Percentiles rank a stretch among this genome's conserved stretches.
These are phyloP conservation scores for Synergus gifuensis DNA, from an alignment of 2,888 invertebrate genomes.

Conservation along the genomic window DNA sequence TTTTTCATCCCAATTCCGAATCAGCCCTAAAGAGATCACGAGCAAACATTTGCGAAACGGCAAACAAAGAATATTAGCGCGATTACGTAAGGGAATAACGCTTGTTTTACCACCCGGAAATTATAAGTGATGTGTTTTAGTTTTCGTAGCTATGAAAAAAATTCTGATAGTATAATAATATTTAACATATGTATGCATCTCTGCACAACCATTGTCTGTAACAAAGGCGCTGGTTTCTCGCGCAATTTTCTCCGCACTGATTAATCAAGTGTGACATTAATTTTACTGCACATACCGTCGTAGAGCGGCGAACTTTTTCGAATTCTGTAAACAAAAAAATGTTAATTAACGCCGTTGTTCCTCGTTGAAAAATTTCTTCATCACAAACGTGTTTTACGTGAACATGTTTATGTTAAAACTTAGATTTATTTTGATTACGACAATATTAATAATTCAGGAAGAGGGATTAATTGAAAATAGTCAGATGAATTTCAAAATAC, in stretches of 20 bases:
- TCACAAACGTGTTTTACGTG: too few species aligned
- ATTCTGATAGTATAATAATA: too few species aligned
- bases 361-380: too few species aligned
- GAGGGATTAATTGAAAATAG: background rate
- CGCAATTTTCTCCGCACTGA: background rate
- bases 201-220: too few species aligned
- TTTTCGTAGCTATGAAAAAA: too few species aligned
- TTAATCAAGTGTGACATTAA: slow-evolving; percentile 12
- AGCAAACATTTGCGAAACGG: background rate
- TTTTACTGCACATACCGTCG: background rate
- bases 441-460: background rate
- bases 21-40: background rate
- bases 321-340: background rate
- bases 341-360: background rate
- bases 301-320: background rate
- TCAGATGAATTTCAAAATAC: background rate
- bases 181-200: too few species aligned
- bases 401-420: too few species aligned
- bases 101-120: background rate
- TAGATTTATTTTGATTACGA: background rate
- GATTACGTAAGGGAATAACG: background rate
- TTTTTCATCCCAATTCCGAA: background rate
- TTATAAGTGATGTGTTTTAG: too few species aligned
- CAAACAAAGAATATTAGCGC: background rate
- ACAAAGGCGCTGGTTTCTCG: too few species aligned